phyloP scores from a whole-genome alignment of 2,797 vertebrate genomes.

The Arrhamphus sclerolepis region DNA sequence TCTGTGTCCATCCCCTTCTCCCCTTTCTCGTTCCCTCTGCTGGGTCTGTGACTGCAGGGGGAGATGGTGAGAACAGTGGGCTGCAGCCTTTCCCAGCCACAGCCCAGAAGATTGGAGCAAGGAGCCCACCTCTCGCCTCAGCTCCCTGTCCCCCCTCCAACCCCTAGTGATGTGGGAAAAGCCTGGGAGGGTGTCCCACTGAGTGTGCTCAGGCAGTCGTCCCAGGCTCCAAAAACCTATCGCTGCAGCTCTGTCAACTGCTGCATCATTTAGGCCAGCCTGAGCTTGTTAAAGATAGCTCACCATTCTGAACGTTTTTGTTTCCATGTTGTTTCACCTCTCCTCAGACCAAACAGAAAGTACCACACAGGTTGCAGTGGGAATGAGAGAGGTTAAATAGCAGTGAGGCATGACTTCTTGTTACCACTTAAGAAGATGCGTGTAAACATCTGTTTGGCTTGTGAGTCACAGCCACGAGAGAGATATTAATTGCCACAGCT shows the following conservation, averaged over 20 bases:
- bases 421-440: constrained; percentile 36
- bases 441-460: constrained; percentile 54
- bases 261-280: constrained; percentile 27
- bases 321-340: constrained; percentile 60
- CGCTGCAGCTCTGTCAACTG: constrained; percentile 24
- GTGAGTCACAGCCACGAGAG: constrained; percentile 30
- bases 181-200: constrained; percentile 71
- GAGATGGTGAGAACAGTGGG: constrained; percentile 83
- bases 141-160: constrained; percentile 29
- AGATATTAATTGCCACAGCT: constrained; percentile 29
- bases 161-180: constrained; percentile 81
- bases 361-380: constrained; percentile 64
- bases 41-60: constrained; percentile 59
- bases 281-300: constrained; percentile 48
- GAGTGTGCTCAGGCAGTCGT: constrained; percentile 53
- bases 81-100: constrained; percentile 82
- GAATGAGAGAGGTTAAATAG: constrained; percentile 37
- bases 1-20: constrained; percentile 41
- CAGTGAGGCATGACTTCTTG: constrained; percentile 49
- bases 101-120: constrained; percentile 77
- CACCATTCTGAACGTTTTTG: constrained; percentile 38
- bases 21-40: constrained; percentile 57
- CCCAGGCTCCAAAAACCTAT: constrained; percentile 56
- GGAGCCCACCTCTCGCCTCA: constrained; percentile 68
- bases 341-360: constrained; percentile 58